These are phyloP conservation scores for Troides oblongomaculatus DNA, from an alignment of 2,888 invertebrate genomes.

Conservation along the genomic window DNA sequence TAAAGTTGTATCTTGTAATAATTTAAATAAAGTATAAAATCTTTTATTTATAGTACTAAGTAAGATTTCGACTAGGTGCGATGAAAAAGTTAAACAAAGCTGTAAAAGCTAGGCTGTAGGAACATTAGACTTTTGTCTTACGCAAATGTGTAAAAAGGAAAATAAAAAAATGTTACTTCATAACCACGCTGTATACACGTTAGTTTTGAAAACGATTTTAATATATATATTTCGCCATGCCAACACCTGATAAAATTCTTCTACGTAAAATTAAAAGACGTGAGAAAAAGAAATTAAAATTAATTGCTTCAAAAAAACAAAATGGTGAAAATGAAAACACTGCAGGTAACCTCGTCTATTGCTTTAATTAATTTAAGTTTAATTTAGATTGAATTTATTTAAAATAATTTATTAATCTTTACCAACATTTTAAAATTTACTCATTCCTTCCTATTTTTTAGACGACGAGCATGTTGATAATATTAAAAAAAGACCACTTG, in stretches of 20 bases:
- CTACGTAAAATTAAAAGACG: slow-evolving; percentile 89
- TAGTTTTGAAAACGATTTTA: slow-evolving; percentile 1
- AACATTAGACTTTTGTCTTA: neutral
- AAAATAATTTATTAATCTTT: neutral
- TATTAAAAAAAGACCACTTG: slow-evolving; percentile 24
- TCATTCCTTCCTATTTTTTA: neutral
- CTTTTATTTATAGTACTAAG: too few relatives aligned
- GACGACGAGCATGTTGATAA: neutral
- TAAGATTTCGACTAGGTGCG: too few relatives aligned
- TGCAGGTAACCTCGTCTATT: slow-evolving; percentile 22
- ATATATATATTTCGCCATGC: slow-evolving; percentile 61
- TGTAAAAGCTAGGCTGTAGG: neutral
- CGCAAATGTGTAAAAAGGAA: neutral
- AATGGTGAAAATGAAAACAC: slow-evolving; percentile 30
- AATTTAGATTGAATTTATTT: neutral
- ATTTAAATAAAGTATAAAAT: too few relatives aligned
- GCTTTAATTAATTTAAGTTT: too few relatives aligned
- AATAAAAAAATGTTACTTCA: neutral
- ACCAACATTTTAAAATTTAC: neutral
- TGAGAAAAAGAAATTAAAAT: slow-evolving; percentile 84
- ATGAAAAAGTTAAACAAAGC: neutral
- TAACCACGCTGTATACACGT: slow-evolving; percentile 13
- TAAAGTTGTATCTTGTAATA: too few relatives aligned
- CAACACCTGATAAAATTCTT: slow-evolving; percentile 84
- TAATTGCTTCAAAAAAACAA: slow-evolving; percentile 49